Conservation (phyloP, 2,888 invertebrate genomes). For the Fabriciana adippe region DNA sequence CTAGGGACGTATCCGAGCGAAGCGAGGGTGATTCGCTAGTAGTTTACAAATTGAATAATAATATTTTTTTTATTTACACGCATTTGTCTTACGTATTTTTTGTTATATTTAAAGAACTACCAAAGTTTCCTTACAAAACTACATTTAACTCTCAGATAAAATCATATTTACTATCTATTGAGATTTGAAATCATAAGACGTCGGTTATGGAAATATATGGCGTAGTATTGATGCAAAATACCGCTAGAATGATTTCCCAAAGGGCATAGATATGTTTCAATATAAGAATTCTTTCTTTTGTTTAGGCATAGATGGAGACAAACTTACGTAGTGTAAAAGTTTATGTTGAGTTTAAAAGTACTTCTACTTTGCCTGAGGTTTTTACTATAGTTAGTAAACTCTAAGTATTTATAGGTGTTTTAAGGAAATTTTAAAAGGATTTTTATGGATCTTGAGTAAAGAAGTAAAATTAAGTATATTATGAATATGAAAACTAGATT, state of each 20-base stretch:
- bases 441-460: too few relatives aligned
- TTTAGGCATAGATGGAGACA: neutral
- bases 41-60: too few relatives aligned
- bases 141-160: conserved; percentile 23
- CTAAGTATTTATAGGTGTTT: too few relatives aligned
- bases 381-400: too few relatives aligned
- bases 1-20: too few relatives aligned
- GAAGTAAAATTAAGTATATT: too few relatives aligned
- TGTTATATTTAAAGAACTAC: neutral
- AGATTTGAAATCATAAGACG: conserved; percentile 44
- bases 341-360: conserved; percentile 1
- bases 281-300: conserved; percentile 19
- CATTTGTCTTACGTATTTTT: too few relatives aligned
- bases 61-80: too few relatives aligned
- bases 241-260: conserved; percentile 59
- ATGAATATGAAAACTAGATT: too few relatives aligned
- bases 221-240: conserved; percentile 56
- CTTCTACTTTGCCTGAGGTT: too few relatives aligned
- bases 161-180: conserved; percentile 44
- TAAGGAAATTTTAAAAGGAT: too few relatives aligned
- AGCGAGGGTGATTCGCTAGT: too few relatives aligned
- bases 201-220: conserved; percentile 59
- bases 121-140: neutral
- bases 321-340: neutral
- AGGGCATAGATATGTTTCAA: conserved; percentile 41